Evolutionary conservation across 2,888 invertebrate genomes (phyloP).

Genomic region (Syrista parreyssii): DNA sequence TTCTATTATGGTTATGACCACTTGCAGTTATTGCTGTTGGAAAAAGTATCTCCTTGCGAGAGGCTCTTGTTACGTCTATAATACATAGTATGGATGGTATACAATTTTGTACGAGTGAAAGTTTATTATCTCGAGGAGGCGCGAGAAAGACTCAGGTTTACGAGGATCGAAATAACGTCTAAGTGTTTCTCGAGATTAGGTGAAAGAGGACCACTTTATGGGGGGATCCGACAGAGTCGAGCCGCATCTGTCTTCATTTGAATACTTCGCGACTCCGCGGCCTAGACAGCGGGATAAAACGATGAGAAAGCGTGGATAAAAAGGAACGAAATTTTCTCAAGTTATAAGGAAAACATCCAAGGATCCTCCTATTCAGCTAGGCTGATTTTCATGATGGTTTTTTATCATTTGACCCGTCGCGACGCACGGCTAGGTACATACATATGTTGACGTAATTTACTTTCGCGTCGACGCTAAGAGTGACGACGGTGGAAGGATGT

Average conservation of each 20-base stretch:
- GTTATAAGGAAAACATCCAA: neutral
- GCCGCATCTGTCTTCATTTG: conserved; percentile 48
- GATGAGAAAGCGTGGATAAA: neutral
- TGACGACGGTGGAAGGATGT: neutral
- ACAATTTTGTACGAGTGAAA: neutral
- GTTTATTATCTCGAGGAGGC: neutral
- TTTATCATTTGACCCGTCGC: neutral
- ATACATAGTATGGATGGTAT: neutral
- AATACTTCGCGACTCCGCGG: conserved; percentile 22
- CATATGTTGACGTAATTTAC: neutral
- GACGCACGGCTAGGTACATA: neutral
- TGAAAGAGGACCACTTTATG: conserved; percentile 34
- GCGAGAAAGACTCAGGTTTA: neutral
- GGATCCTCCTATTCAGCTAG: neutral
- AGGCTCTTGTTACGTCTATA: neutral
- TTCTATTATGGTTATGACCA: too few relatives aligned
- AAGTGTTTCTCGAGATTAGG: conserved; percentile 49
- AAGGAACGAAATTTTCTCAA: neutral
- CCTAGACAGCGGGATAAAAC: neutral
- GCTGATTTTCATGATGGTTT: neutral
- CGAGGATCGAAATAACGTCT: conserved; percentile 43
- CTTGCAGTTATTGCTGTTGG: neutral
- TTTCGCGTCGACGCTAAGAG: neutral
- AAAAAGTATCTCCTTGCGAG: neutral
- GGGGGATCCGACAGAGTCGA: conserved; percentile 32